A percentile compares a stretch with the other conserved stretches of the same genome.
Conservation (phyloP, 2,888 invertebrate genomes). For the Lampropteryx suffumata region DNA sequence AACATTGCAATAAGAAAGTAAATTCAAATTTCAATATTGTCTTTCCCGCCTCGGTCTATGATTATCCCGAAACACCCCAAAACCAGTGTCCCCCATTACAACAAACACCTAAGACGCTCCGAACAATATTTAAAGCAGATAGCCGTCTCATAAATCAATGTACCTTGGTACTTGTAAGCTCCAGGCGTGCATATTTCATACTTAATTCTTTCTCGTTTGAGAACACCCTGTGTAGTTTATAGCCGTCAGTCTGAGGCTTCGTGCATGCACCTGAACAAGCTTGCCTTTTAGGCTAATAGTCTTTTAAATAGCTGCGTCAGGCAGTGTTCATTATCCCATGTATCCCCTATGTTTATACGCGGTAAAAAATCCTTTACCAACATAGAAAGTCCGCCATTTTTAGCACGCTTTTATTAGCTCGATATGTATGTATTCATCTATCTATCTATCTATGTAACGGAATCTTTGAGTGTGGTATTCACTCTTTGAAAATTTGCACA, state of each 20-base stretch:
- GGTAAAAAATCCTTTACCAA: neutral
- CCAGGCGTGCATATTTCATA: slow-evolving; percentile 79
- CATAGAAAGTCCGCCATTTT: no score
- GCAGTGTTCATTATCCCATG: slow-evolving; percentile 9
- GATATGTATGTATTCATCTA: no score
- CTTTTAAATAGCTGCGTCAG: slow-evolving; percentile 30
- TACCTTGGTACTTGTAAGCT: slow-evolving; percentile 46
- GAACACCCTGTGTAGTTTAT: slow-evolving; percentile 61
- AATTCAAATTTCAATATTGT: slow-evolving; percentile 12
- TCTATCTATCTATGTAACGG: no score
- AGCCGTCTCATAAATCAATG: slow-evolving; percentile 75
- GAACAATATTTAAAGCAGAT: slow-evolving; percentile 61
- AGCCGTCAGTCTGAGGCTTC: slow-evolving; percentile 59
- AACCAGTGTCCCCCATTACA: slow-evolving; percentile 35
- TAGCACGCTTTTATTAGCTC: no score
- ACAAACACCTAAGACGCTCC: slow-evolving; percentile 36
- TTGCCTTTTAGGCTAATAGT: slow-evolving; percentile 35
- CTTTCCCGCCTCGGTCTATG: slow-evolving; percentile 13
- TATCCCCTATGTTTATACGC: no score
- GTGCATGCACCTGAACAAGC: slow-evolving; percentile 55
- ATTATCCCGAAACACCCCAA: slow-evolving; percentile 21
- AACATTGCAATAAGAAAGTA: neutral
- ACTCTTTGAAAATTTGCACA: no score
- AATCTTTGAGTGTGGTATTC: no score
- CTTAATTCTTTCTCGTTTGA: slow-evolving; percentile 77